Evolutionary conservation across 2,113 vertebrate genomes (phyloP).

Genomic region (Hippolais icterina): DNA sequence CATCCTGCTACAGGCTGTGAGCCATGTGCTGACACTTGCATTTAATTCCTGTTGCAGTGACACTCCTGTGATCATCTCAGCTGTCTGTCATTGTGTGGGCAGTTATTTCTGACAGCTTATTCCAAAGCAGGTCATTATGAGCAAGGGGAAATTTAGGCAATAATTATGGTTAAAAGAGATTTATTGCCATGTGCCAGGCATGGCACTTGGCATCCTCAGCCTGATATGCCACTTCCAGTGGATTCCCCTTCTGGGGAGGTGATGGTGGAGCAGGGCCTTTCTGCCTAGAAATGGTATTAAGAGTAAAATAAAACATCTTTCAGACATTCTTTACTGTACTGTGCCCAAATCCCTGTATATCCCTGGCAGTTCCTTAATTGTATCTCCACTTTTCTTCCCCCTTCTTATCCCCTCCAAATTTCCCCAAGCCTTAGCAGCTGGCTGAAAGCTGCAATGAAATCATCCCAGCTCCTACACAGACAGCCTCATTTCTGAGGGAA

Average conservation of each 20-base stretch:
- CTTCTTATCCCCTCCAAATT: background rate
- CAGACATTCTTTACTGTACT: background rate
- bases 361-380: background rate
- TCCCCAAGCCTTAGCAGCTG: background rate
- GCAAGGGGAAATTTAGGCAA: background rate
- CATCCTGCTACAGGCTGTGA: background rate
- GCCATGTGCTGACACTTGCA: background rate
- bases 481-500: background rate
- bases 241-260: background rate
- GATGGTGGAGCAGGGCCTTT: background rate
- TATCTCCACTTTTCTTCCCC: background rate
- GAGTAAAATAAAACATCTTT: background rate
- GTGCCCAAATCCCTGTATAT: background rate
- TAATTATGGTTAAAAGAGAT: background rate
- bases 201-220: background rate
- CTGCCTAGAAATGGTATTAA: background rate
- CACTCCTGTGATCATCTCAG: background rate
- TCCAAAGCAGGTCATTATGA: background rate
- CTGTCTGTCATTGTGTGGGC: background rate
- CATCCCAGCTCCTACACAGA: background rate
- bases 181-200: accelerated
- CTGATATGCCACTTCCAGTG: background rate
- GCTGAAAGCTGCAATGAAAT: background rate
- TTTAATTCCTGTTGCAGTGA: background rate
- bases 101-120: background rate